Evolutionary conservation across 2,888 invertebrate species (phyloP).

Genomic region (Drosophila prostipennis): DNA sequence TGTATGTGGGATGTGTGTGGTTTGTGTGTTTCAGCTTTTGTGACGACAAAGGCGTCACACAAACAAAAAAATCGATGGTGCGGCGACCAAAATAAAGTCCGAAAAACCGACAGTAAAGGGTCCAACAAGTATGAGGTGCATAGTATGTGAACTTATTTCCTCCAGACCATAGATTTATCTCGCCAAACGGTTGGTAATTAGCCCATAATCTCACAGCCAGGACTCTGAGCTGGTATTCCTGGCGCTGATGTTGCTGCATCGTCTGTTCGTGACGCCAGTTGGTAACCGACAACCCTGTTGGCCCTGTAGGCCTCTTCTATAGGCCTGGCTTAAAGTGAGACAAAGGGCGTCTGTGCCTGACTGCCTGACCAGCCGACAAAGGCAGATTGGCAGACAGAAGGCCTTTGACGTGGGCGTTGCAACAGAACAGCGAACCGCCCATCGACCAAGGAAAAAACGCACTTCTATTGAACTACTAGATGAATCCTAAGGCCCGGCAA

Average conservation of each 20-base stretch:
- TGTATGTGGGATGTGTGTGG: constrained; percentile 2
- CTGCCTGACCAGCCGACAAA: not conserved
- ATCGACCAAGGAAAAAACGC: not conserved
- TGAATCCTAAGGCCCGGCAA: not conserved
- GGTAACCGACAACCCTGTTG: not conserved
- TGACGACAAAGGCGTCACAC: constrained; percentile 18
- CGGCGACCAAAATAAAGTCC: constrained; percentile 72
- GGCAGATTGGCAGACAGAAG: not conserved
- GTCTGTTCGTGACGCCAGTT: constrained; percentile 2
- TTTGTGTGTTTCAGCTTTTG: constrained; percentile 20
- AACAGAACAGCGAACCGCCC: not conserved
- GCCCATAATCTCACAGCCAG: constrained; percentile 2
- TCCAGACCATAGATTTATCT: not conserved
- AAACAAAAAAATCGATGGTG: constrained; percentile 73
- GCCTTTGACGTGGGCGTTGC: not conserved
- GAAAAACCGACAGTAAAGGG: constrained; percentile 15
- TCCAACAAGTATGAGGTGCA: constrained; percentile 48
- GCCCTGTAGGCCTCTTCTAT: not conserved
- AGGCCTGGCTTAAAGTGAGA: not conserved
- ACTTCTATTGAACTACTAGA: not conserved
- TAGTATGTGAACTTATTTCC: constrained; percentile 29
- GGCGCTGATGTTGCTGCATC: constrained; percentile 1
- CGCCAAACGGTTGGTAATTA: constrained; percentile 16
- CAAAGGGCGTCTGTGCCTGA: constrained; percentile 1
- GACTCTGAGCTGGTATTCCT: not conserved